phyloP scores from a whole-genome alignment of 2,113 vertebrate genomes.

The Murina feae region DNA sequence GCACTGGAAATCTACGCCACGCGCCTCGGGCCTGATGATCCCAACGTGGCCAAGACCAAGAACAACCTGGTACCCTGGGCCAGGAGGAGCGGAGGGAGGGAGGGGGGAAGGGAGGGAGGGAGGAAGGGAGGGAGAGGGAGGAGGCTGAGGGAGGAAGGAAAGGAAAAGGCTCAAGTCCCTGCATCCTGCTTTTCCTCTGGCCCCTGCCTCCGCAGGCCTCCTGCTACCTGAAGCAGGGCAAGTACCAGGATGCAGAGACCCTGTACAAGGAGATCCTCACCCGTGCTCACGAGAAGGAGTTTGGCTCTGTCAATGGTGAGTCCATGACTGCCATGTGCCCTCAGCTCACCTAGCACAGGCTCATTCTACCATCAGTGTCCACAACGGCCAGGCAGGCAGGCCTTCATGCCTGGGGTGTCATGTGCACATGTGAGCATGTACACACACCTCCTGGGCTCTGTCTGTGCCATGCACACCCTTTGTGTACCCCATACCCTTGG shows the following conservation, averaged over 20 bases:
- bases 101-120: not conserved
- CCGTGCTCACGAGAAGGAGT: constrained; percentile 90
- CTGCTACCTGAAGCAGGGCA: constrained; percentile 92
- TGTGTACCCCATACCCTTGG: not conserved
- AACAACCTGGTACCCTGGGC: constrained; percentile 79
- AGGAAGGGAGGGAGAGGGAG: too few species aligned
- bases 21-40: constrained; percentile 75
- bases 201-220: constrained; percentile 82
- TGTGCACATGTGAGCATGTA: not conserved
- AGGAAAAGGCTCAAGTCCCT: constrained; percentile 63
- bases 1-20: constrained; percentile 78
- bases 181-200: not conserved
- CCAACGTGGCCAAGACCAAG: constrained; percentile 90
- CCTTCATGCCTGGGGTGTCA: rapidly evolving
- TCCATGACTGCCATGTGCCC: not conserved
- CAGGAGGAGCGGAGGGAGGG: not conserved
- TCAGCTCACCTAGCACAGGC: not conserved
- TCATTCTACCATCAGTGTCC: not conserved
- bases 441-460: too few species aligned
- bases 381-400: not conserved
- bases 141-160: not conserved
- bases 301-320: constrained; percentile 91
- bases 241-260: constrained; percentile 88
- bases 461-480: rapidly evolving
- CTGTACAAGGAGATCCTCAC: constrained; percentile 93